Percentiles rank a stretch among this genome's conserved stretches.
phyloP scores from a whole-genome alignment of 2,888 invertebrate genomes.

The Mesoligia furuncula region DNA sequence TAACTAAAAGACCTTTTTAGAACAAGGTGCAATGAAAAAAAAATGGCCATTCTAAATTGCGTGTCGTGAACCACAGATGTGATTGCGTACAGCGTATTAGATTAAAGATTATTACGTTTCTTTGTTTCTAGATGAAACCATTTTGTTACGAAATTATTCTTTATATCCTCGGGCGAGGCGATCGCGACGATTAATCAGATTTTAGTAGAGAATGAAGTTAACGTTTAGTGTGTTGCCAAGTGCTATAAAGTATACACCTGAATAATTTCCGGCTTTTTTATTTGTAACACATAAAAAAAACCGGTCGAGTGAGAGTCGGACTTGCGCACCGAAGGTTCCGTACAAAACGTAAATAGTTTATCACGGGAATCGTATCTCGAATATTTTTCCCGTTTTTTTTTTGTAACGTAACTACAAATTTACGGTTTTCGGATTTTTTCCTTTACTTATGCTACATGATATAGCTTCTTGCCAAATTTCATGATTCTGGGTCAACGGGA shows the following conservation, averaged over 20 bases:
- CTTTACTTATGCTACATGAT: too few species aligned
- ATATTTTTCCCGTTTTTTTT: too few species aligned
- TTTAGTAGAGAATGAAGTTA: slow-evolving; percentile 1
- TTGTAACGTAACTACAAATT: too few species aligned
- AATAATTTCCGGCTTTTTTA: background rate
- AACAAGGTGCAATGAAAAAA: slow-evolving; percentile 14
- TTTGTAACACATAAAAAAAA: background rate
- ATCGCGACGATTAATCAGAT: background rate
- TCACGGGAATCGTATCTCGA: too few species aligned
- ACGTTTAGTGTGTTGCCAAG: background rate
- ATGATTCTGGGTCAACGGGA: too few species aligned
- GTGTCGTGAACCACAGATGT: slow-evolving; percentile 36
- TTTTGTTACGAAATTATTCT: slow-evolving; percentile 39
- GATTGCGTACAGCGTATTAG: slow-evolving; percentile 27
- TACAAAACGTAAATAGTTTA: too few species aligned
- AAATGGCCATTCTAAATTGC: slow-evolving; percentile 24
- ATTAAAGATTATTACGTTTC: slow-evolving; percentile 45
- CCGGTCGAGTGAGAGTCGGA: too few species aligned
- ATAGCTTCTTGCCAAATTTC: too few species aligned
- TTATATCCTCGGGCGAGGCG: background rate
- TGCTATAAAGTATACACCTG: background rate
- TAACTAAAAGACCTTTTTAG: background rate
- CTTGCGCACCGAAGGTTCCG: too few species aligned
- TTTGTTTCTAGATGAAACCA: slow-evolving; percentile 46
- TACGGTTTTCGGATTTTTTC: too few species aligned